These are phyloP conservation scores for Callopanchax toddi DNA, from an alignment of 2,113 vertebrate species.

Conservation along the genomic window DNA sequence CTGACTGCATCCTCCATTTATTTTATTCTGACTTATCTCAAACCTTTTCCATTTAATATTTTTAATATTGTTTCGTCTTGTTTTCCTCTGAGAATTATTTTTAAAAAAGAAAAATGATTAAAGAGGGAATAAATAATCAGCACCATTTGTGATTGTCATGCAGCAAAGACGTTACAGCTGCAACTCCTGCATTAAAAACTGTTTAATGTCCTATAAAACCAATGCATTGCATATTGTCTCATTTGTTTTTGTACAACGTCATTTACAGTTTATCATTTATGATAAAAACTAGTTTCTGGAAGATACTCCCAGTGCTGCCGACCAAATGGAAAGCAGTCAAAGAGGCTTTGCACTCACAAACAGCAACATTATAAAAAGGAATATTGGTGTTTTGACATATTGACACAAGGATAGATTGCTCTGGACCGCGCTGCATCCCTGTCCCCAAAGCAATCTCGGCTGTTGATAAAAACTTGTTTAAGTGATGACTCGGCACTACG, in stretches of 20 bases:
- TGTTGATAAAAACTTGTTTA: constrained; percentile 69
- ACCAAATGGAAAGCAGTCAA: constrained; percentile 55
- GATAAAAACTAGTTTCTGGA: constrained; percentile 53
- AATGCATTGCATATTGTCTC: constrained; percentile 36
- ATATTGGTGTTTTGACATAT: constrained; percentile 74
- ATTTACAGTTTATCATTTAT: constrained; percentile 47
- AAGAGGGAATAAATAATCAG: too few relatives aligned
- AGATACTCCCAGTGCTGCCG: constrained; percentile 48
- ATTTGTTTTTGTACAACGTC: constrained; percentile 23
- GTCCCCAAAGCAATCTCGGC: constrained; percentile 77
- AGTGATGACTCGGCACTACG: constrained; percentile 69
- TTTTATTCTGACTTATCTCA: too few relatives aligned
- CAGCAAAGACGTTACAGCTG: background rate
- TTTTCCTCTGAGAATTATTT: background rate
- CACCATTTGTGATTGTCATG: too few relatives aligned
- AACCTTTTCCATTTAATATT: too few relatives aligned
- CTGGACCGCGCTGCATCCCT: constrained; percentile 75
- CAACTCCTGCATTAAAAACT: constrained; percentile 21
- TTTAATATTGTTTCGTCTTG: too few relatives aligned
- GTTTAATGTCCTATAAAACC: constrained; percentile 32
- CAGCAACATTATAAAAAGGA: constrained; percentile 67
- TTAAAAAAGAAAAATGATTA: too few relatives aligned
- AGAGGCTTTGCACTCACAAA: constrained; percentile 60
- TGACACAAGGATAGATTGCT: constrained; percentile 74
- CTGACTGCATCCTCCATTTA: too few relatives aligned